phyloP scores from a whole-genome alignment of 2,888 invertebrate genomes.

The Agapetus fuscipes region DNA sequence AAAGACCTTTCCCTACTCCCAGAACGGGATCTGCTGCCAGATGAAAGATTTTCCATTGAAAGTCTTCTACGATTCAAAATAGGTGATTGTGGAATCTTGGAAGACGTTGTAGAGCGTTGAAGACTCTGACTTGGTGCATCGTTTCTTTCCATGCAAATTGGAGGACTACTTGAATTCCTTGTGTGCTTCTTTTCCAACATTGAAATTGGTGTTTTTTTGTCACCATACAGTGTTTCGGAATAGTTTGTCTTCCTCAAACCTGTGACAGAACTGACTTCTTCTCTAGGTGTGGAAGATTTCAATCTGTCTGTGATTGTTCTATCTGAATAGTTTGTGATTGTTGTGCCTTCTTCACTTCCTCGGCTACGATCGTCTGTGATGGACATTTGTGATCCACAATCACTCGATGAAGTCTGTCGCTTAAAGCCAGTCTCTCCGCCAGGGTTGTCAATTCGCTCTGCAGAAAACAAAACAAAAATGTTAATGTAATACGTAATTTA shows the following conservation, averaged over 20 bases:
- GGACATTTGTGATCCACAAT: constrained; percentile 32
- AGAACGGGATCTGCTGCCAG: constrained; percentile 17
- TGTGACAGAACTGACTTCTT: constrained; percentile 57
- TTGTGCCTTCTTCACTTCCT: constrained; percentile 23
- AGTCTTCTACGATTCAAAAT: constrained; percentile 28
- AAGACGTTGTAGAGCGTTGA: constrained; percentile 23
- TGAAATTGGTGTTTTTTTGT: constrained; percentile 38
- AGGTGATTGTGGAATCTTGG: constrained; percentile 33
- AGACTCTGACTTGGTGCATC: constrained; percentile 40
- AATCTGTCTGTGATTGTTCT: constrained; percentile 29
- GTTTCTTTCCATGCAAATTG: constrained; percentile 32
- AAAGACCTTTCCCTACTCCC: constrained; percentile 22
- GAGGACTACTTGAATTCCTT: constrained; percentile 39
- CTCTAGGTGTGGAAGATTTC: constrained; percentile 27
- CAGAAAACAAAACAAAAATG: constrained; percentile 27
- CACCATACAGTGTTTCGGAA: constrained; percentile 50
- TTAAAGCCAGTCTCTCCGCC: constrained; percentile 21
- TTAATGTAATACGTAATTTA: no score
- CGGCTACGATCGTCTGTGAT: constrained; percentile 33
- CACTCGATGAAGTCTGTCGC: constrained; percentile 25
- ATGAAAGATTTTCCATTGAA: constrained; percentile 19
- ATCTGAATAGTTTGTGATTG: constrained; percentile 31
- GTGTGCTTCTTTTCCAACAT: constrained; percentile 32
- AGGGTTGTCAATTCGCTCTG: constrained; percentile 54
- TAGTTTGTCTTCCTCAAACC: constrained; percentile 63